These are phyloP conservation scores for Andrena haemorrhoa DNA, from an alignment of 2,888 invertebrate genomes.

Conservation along the genomic window DNA sequence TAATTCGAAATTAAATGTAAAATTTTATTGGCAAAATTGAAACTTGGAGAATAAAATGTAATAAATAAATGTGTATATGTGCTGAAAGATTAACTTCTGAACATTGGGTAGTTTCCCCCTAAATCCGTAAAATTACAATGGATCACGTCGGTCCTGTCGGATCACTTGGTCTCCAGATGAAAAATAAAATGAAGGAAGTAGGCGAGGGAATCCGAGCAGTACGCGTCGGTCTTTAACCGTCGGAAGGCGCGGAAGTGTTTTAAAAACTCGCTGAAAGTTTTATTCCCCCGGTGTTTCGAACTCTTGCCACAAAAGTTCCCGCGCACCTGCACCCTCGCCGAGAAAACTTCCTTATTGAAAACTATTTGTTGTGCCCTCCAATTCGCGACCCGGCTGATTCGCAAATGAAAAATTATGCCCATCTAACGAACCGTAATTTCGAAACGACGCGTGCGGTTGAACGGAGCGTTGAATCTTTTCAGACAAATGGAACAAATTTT, in stretches of 20 bases:
- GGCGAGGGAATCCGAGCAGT: conserved; percentile 26
- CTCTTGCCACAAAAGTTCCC: conserved; percentile 60
- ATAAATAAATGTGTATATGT: too few species aligned
- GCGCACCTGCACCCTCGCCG: conserved; percentile 65
- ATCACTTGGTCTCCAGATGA: neutral
- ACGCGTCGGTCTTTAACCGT: conserved; percentile 67
- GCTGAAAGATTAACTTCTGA: too few species aligned
- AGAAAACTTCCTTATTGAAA: conserved; percentile 73
- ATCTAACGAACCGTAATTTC: conserved; percentile 36
- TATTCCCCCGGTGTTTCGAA: conserved; percentile 67
- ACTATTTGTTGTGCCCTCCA: conserved; percentile 69
- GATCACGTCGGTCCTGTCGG: neutral
- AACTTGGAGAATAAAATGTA: too few species aligned
- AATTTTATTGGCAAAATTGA: too few species aligned
- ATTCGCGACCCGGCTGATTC: conserved; percentile 48
- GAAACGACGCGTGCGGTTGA: neutral
- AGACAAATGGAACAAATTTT: too few species aligned
- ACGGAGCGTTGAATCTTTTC: neutral
- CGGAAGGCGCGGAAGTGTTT: conserved; percentile 71
- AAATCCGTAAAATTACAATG: conserved; percentile 23
- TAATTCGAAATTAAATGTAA: too few species aligned
- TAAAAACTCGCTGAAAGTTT: conserved; percentile 65
- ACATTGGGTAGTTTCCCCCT: too few species aligned
- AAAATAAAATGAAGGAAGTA: neutral
- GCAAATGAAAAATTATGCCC: conserved; percentile 58